Evolutionary conservation across 2,888 invertebrate species (phyloP), one percentile per base, ranked within the genome.

Genomic region (Phyllotreta cruciferae): DNA sequence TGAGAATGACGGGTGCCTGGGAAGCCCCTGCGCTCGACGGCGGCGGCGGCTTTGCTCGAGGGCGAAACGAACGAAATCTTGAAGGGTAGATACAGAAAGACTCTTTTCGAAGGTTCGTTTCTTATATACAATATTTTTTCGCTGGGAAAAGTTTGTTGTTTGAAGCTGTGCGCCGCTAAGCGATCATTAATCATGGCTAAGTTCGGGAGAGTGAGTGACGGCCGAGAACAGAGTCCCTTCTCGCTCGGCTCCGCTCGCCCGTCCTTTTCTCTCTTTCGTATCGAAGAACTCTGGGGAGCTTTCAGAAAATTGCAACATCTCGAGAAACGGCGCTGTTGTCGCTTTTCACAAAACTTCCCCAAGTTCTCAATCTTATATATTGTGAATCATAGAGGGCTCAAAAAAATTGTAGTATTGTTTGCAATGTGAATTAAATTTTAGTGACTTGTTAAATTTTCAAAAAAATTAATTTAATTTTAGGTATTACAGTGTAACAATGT

Each of bases 141-240:
- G 83, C 84, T 84, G 85, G 84, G 85, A 85, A 85, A 85, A 85
- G 84, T 85, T 85, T 85, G 85, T 85, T 85, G 85, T 85, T 85
- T 83, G 84, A 83, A 84, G 83, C 84, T 83, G 83, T 82, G 80
- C 80, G 80, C 79, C 78, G 79, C 81, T 82, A 80, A 81, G 81
- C 82, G 79, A 83, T 82, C 84, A 84, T 84, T 84, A 84, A 84
- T 84, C 84, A 84, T 83, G 81, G 81, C 69, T 75, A 82, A 83
- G 83, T 82, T 83, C 83, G 80, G 66, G 79, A 79, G 81, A 81
- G 80, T 81, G 82, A 82, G 80, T 82, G 82, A 81, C 82, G 81
- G 79, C 79, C 79, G 78, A 79, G 79, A 78, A 78, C 77, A 74
- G 77, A 53, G 53, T 54, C 45, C 61, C 60, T 52, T 37, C 38